Base-by-base conservation (phyloP, 2,797 vertebrate genomes). In the Silurus lanzhouensis region DNA sequence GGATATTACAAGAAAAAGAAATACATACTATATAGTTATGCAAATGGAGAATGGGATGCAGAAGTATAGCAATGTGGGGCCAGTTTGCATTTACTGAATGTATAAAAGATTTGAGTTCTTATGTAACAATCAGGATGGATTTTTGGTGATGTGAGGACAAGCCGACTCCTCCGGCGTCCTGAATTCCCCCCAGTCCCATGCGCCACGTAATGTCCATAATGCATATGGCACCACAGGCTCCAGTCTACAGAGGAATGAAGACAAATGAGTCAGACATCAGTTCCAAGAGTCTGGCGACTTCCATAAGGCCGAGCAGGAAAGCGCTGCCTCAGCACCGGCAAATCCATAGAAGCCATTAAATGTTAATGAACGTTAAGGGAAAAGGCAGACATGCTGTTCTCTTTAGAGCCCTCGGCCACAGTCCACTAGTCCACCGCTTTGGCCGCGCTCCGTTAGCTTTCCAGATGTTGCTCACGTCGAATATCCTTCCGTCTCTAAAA, bases 181-280 rank as follows among this genome's bases (percentile, higher is more conserved):
- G 12, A 75, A 46, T 22, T 85, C 71, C 82, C 71, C 81, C 83
- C 64, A 60, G 77, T 60, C 44, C 83, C 70, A 77, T 48, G 64
- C 82, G 52, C 12, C 70, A 82, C 67, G 77, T 86, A 87, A 70
- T 87, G 72, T 81, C 72, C 77, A 72, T 89, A 75, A 86, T 88
- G 57, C 87, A 87, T 25, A 44, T 89, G 90, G 90, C 88, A 86
- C 15, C 81, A 66, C 84, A 81, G 88, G 87, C 82, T 22, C 71
- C 83, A 85, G 88, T 88, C 88, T 91, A 86, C 85, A 79, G 85
- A 68, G 80, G 61, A 91, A 92, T 88, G 88, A 91, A 93, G 91
- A 93, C 88, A 88, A 81, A 91, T 92, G 90, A 84, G 89, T 89
- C 89, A 91, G 83, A 86, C 90, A 61, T 84, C 88, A 78, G 83